phyloP scores from a whole-genome alignment of 2,888 invertebrate genomes.

The Melitaea athalia region DNA sequence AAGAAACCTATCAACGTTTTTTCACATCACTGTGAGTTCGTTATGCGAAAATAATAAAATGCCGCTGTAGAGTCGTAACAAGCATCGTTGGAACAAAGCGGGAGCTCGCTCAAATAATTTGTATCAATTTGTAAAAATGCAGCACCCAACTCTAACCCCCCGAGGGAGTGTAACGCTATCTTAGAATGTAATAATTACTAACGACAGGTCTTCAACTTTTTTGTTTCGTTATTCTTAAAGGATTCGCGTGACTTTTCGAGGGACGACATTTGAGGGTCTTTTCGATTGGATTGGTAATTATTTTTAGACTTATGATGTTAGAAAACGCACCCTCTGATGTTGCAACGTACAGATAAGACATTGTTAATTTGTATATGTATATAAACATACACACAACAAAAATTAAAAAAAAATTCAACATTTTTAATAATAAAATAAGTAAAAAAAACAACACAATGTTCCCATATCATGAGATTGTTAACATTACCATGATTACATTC shows the following conservation, averaged over 20 bases:
- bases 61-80: conserved; percentile 79
- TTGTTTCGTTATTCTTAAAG: conserved; percentile 25
- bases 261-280: conserved; percentile 17
- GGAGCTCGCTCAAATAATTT: conserved; percentile 81
- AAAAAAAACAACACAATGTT: neutral
- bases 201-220: conserved; percentile 50
- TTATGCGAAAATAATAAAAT: conserved; percentile 76
- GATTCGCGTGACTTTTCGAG: conserved; percentile 34
- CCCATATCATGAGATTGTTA: conserved; percentile 22
- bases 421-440: neutral
- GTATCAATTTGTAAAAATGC: conserved; percentile 83
- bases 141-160: conserved; percentile 52
- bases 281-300: conserved; percentile 26
- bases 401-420: too few species aligned
- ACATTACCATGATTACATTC: conserved; percentile 22
- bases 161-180: conserved; percentile 52
- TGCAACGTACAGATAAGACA: neutral
- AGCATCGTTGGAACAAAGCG: conserved; percentile 82
- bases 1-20: conserved; percentile 40
- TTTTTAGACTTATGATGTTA: conserved; percentile 14
- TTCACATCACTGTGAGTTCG: conserved; percentile 44
- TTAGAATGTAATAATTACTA: conserved; percentile 71
- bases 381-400: too few species aligned
- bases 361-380: too few species aligned
- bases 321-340: conserved; percentile 4